Percentiles rank a stretch among this genome's conserved stretches.
Evolutionary conservation across 2,888 invertebrate species (phyloP).

Genomic region (Sminthurides aquaticus): DNA sequence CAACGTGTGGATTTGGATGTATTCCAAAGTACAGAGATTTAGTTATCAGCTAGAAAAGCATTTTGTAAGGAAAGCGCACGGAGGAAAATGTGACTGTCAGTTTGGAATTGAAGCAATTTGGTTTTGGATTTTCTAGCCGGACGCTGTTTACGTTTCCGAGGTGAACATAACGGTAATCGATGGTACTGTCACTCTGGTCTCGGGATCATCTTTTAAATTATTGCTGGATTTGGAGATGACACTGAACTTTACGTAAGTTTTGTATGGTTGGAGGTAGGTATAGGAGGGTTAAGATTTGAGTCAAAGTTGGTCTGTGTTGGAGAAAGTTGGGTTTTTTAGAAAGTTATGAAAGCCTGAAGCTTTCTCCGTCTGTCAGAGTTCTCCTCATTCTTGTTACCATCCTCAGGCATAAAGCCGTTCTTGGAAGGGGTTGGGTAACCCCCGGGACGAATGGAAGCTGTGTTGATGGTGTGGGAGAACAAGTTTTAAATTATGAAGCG

Average conservation of each 20-base stretch:
- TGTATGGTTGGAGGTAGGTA: neutral
- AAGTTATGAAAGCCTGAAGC: too few relatives aligned
- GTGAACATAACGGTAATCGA: neutral
- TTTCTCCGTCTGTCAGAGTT: too few relatives aligned
- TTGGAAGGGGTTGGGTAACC: slow-evolving; percentile 1
- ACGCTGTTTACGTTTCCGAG: slow-evolving; percentile 6
- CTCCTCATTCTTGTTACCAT: too few relatives aligned
- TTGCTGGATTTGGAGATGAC: slow-evolving; percentile 4
- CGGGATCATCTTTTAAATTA: neutral
- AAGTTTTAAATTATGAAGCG: slow-evolving; percentile 7
- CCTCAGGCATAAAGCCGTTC: neutral
- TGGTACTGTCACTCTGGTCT: neutral
- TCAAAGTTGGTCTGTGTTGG: too few relatives aligned
- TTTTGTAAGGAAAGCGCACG: too few relatives aligned
- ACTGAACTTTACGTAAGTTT: slow-evolving; percentile 14
- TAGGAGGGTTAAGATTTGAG: neutral
- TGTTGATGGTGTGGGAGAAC: slow-evolving; percentile 9
- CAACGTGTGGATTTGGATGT: too few relatives aligned
- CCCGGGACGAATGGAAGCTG: neutral
- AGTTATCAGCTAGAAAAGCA: too few relatives aligned
- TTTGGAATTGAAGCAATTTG: too few relatives aligned
- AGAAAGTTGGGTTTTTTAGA: too few relatives aligned
- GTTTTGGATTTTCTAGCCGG: neutral
- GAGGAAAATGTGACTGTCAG: too few relatives aligned
- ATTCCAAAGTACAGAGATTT: too few relatives aligned